These are phyloP conservation scores for Scopus umbretta DNA, from an alignment of 2,113 vertebrate genomes.

Conservation along the genomic window DNA sequence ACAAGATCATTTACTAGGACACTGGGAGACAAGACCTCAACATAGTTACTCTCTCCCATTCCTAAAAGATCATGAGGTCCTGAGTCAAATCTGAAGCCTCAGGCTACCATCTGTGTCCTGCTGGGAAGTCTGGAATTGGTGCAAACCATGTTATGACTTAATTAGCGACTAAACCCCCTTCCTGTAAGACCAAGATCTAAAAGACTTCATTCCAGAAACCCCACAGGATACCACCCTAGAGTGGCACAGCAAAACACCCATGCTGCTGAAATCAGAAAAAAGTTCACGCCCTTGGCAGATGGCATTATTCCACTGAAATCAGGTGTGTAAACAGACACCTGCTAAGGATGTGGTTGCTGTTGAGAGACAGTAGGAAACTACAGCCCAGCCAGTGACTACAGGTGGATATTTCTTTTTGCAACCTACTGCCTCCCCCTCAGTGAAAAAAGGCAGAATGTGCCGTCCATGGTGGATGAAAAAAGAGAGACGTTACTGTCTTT, in stretches of 20 bases:
- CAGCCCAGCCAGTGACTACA: constrained; percentile 33
- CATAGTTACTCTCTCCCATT: not conserved
- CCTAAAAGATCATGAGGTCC: not conserved
- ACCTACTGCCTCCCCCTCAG: constrained; percentile 18
- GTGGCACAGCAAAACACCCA: not conserved
- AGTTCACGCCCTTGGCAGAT: constrained; percentile 28
- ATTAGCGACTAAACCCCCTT: not conserved
- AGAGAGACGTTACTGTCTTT: constrained; percentile 48
- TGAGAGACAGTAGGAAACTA: constrained; percentile 50
- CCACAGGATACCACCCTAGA: not conserved
- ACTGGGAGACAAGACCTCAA: not conserved
- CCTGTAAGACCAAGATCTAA: not conserved
- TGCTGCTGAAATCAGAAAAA: not conserved
- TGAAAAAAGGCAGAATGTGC: not conserved
- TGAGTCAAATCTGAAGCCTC: not conserved
- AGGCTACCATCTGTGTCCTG: not conserved
- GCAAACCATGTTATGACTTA: not conserved
- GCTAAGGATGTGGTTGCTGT: constrained; percentile 60
- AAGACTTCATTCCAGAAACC: not conserved
- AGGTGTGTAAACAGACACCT: constrained; percentile 57
- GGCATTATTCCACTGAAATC: constrained; percentile 38
- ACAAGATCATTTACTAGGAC: not conserved
- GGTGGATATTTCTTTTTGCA: constrained; percentile 46
- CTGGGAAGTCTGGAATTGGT: not conserved
- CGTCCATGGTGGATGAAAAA: constrained; percentile 18